phyloP scores from a whole-genome alignment of 30 jellyfish, hydroid and myxozoan genomes.

The Catostylus mosaicus region DNA sequence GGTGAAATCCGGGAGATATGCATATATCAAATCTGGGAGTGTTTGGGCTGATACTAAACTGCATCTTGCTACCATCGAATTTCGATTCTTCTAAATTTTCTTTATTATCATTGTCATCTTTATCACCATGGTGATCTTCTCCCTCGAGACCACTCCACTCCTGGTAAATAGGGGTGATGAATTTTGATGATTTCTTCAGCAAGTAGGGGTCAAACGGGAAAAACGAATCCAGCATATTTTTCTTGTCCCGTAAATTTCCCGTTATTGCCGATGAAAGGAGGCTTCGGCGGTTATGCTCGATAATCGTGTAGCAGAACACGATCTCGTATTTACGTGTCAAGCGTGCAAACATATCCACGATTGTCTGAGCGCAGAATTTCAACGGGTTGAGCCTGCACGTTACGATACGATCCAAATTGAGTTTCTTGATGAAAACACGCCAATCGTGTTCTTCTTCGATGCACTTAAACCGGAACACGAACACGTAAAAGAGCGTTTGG shows the following conservation, averaged over 20 bases:
- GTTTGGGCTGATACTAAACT: constrained; percentile 50
- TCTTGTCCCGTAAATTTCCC: constrained; percentile 16
- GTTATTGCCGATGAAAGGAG: constrained; percentile 22
- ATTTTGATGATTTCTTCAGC: constrained; percentile 59
- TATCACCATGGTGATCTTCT: constrained; percentile 11
- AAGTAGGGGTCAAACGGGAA: constrained; percentile 93
- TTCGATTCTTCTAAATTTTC: constrained; percentile 23
- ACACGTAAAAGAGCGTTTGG: constrained; percentile 80
- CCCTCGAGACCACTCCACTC: constrained; percentile 78
- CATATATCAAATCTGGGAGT: constrained; percentile 68
- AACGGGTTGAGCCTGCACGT: constrained; percentile 80
- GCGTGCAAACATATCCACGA: constrained; percentile 92
- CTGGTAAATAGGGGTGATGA: constrained; percentile 59
- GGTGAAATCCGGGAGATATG: constrained; percentile 77
- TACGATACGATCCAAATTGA: constrained; percentile 75
- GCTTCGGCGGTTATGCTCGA: constrained; percentile 83
- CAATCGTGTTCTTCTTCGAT: constrained; percentile 59
- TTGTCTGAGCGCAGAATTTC: constrained; percentile 74
- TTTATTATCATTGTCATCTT: constrained; percentile 60
- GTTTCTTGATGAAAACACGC: constrained; percentile 38
- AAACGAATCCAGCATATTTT: constrained; percentile 65
- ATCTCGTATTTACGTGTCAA: constrained; percentile 85
- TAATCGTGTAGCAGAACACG: constrained; percentile 92
- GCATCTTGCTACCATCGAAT: constrained; percentile 23
- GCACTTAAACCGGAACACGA: constrained; percentile 65